Conservation (phyloP, 2,888 invertebrate genomes). For the Neuroscelio doddi region DNA sequence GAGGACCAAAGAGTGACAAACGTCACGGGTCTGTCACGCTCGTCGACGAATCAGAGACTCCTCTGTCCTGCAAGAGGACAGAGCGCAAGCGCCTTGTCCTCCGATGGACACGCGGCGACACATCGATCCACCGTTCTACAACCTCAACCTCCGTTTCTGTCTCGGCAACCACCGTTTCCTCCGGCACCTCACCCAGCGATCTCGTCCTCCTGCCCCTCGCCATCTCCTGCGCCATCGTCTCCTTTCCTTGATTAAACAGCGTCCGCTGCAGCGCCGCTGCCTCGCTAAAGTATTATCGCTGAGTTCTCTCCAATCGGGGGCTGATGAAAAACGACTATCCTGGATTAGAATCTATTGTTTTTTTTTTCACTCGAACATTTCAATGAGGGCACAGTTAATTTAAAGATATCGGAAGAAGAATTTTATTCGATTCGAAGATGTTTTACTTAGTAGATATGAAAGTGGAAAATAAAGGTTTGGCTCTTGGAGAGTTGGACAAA, state of each 20-base stretch:
- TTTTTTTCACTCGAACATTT: slow-evolving; percentile 5
- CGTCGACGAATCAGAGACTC: slow-evolving; percentile 61
- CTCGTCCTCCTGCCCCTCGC: slow-evolving; percentile 49
- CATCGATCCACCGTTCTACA: slow-evolving; percentile 68
- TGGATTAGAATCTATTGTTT: slow-evolving; percentile 16
- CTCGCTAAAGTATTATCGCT: slow-evolving; percentile 46
- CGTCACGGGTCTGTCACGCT: slow-evolving; percentile 49
- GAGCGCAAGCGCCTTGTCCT: slow-evolving; percentile 66
- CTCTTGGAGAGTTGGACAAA: too few relatives aligned
- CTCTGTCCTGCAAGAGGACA: slow-evolving; percentile 55
- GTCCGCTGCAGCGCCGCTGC: slow-evolving; percentile 29
- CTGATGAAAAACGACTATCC: slow-evolving; percentile 36
- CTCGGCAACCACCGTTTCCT: slow-evolving; percentile 28
- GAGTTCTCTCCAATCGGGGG: slow-evolving; percentile 24
- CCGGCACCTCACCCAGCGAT: slow-evolving; percentile 48
- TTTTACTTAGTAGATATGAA: too few relatives aligned
- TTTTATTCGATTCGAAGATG: too few relatives aligned
- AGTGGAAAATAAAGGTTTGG: too few relatives aligned
- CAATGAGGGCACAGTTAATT: too few relatives aligned
- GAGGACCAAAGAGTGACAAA: slow-evolving; percentile 54
- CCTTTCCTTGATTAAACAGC: slow-evolving; percentile 64
- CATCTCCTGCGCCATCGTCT: slow-evolving; percentile 47
- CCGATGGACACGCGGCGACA: slow-evolving; percentile 69
- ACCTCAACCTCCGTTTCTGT: slow-evolving; percentile 54
- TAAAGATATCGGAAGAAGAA: too few relatives aligned